Percentiles rank a stretch among this genome's conserved stretches.
phyloP scores from a whole-genome alignment of 2,888 invertebrate genomes.

The Adela reaumurella region DNA sequence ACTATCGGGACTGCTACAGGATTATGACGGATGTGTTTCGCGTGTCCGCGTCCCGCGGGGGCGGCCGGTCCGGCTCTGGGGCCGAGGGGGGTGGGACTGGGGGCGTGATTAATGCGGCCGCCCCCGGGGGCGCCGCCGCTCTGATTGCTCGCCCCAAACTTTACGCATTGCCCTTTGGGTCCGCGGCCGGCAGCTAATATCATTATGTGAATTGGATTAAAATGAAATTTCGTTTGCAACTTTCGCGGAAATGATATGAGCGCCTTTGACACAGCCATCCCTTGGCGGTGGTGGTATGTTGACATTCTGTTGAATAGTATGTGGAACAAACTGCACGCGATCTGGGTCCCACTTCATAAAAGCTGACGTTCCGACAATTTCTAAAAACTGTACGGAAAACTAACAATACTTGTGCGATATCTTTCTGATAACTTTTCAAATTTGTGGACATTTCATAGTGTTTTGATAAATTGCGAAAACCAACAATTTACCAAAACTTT shows the following conservation, averaged over 20 bases:
- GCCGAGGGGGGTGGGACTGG: constrained; percentile 8
- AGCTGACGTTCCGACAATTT: too few species aligned
- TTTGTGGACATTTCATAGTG: too few species aligned
- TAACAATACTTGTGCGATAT: too few species aligned
- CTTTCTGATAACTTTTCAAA: too few species aligned
- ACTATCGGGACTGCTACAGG: too few species aligned
- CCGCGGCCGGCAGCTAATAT: not conserved
- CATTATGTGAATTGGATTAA: not conserved
- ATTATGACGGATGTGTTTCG: not conserved
- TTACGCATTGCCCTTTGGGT: not conserved
- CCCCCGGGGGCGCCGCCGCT: constrained; percentile 8
- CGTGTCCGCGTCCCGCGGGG: not conserved
- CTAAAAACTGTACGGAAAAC: too few species aligned
- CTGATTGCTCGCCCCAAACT: not conserved
- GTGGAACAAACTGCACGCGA: too few species aligned
- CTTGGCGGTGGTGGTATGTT: too few species aligned
- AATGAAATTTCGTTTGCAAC: not conserved
- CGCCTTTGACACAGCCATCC: not conserved
- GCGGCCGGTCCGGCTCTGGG: not conserved
- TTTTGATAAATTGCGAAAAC: too few species aligned
- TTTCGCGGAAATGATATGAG: not conserved
- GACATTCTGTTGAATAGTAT: too few species aligned
- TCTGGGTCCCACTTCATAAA: too few species aligned
- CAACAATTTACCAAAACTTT: too few species aligned
- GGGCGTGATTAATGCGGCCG: constrained; percentile 34